Percentiles rank a stretch among this genome's conserved stretches.
Evolutionary conservation across 1,140 invertebrate genomes (phyloP).

Genomic region (Lerema accius): DNA sequence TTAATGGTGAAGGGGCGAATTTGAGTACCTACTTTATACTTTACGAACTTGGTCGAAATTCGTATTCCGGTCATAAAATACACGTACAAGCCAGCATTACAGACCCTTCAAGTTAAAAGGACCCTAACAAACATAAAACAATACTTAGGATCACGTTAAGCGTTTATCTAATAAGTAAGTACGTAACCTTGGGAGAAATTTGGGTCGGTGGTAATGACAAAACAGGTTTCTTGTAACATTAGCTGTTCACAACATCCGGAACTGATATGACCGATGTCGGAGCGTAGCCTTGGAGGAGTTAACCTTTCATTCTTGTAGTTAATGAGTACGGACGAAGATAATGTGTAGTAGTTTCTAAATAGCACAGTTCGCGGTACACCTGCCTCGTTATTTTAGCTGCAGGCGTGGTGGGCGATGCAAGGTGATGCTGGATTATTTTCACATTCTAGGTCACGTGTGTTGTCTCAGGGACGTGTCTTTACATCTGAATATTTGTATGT

Average conservation of each 20-base stretch:
- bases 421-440: conserved; percentile 75
- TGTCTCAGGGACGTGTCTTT: conserved; percentile 72
- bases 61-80: conserved; percentile 21
- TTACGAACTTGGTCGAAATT: conserved; percentile 40
- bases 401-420: conserved; percentile 61
- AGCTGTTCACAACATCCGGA: conserved; percentile 30
- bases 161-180: conserved; percentile 21
- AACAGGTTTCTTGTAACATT: conserved; percentile 30
- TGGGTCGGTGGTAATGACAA: conserved; percentile 28
- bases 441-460: conserved; percentile 74
- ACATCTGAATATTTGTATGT: conserved; percentile 41
- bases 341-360: conserved; percentile 45
- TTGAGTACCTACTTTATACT: conserved; percentile 41
- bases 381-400: conserved; percentile 72
- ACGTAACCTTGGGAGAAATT: conserved; percentile 24
- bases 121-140: background rate
- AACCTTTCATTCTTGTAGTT: conserved; percentile 29
- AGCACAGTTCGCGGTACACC: conserved; percentile 57
- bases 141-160: conserved; percentile 14
- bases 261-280: conserved; percentile 17
- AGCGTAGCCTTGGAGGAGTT: conserved; percentile 19
- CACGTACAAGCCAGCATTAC: conserved; percentile 8
- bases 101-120: conserved; percentile 14
- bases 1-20: conserved; percentile 25
- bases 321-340: conserved; percentile 24